phyloP scores from a whole-genome alignment of 1,140 invertebrate genomes.

The Calephelis virginiensis region DNA sequence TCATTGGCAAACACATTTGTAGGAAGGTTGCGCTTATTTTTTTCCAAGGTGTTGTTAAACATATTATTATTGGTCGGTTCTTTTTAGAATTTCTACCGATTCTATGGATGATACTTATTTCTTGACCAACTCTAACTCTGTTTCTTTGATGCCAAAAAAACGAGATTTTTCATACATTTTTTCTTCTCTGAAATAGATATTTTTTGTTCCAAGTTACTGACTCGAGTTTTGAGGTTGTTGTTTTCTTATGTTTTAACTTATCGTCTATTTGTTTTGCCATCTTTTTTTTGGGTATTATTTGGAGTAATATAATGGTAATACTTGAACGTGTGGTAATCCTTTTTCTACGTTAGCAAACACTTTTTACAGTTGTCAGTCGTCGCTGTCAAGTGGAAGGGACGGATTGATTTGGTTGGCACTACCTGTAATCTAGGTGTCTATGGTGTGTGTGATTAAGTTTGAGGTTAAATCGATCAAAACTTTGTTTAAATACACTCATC shows the following conservation, averaged over 20 bases:
- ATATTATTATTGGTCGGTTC: constrained; percentile 28
- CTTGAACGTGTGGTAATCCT: too few species aligned
- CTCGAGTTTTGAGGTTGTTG: constrained; percentile 30
- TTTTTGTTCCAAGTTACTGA: constrained; percentile 31
- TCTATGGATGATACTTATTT: constrained; percentile 25
- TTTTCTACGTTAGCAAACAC: too few species aligned
- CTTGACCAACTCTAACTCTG: constrained; percentile 2
- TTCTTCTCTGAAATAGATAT: constrained; percentile 26
- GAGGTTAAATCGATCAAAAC: constrained; percentile 1
- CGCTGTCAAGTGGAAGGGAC: constrained; percentile 13
- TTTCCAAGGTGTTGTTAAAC: constrained; percentile 35
- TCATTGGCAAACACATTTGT: constrained; percentile 31
- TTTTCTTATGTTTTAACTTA: constrained; percentile 34
- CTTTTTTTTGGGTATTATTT: too few species aligned
- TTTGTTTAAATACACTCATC: neutral
- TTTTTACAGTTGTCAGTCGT: too few species aligned
- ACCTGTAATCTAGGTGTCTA: neutral
- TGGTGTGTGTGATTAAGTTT: neutral
- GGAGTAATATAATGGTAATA: too few species aligned
- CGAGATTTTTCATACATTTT: constrained; percentile 34
- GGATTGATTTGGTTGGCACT: constrained; percentile 1
- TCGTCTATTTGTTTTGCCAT: too few species aligned
- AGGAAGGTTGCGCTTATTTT: constrained; percentile 31
- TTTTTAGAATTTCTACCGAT: constrained; percentile 29
- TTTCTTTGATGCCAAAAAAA: constrained; percentile 37